These are phyloP conservation scores for Cephus nigrinus DNA, from an alignment of 2,888 invertebrate genomes.

Conservation along the genomic window DNA sequence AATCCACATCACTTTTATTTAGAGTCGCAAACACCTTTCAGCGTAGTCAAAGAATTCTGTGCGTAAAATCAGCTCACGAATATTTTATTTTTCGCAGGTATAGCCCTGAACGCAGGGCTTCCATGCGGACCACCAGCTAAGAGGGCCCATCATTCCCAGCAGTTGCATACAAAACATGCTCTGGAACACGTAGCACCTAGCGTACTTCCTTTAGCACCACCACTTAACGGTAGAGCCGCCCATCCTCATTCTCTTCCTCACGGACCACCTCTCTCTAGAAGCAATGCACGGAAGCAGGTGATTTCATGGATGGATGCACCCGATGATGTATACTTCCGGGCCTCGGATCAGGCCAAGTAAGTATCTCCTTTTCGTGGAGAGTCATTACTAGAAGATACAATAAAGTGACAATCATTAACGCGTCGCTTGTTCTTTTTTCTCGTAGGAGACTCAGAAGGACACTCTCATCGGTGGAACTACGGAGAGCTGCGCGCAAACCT, in stretches of 20 bases:
- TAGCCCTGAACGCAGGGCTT: slow-evolving; percentile 57
- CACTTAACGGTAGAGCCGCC: slow-evolving; percentile 58
- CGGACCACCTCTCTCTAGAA: slow-evolving; percentile 80
- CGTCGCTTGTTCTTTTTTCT: slow-evolving; percentile 21
- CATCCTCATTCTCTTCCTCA: slow-evolving; percentile 60
- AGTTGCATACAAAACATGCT: slow-evolving; percentile 55
- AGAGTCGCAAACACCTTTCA: background rate
- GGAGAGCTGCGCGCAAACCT: slow-evolving; percentile 87
- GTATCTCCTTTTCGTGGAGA: slow-evolving; percentile 51
- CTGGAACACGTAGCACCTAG: slow-evolving; percentile 48
- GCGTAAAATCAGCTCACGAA: background rate
- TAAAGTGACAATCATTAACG: background rate
- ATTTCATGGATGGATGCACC: slow-evolving; percentile 99
- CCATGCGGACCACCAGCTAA: slow-evolving; percentile 77
- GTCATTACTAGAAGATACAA: background rate
- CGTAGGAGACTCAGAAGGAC: slow-evolving; percentile 85
- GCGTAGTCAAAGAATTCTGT: background rate
- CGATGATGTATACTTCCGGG: slow-evolving; percentile 95
- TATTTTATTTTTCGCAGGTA: slow-evolving; percentile 47
- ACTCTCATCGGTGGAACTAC: slow-evolving; percentile 81
- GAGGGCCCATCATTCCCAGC: slow-evolving; percentile 67
- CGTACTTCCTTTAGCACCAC: slow-evolving; percentile 56
- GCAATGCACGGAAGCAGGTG: slow-evolving; percentile 83
- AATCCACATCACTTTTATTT: background rate
- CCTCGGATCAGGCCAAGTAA: slow-evolving; percentile 91